Base-by-base conservation (phyloP, 2,113 vertebrate species). In the Motacilla tschutschensis region DNA sequence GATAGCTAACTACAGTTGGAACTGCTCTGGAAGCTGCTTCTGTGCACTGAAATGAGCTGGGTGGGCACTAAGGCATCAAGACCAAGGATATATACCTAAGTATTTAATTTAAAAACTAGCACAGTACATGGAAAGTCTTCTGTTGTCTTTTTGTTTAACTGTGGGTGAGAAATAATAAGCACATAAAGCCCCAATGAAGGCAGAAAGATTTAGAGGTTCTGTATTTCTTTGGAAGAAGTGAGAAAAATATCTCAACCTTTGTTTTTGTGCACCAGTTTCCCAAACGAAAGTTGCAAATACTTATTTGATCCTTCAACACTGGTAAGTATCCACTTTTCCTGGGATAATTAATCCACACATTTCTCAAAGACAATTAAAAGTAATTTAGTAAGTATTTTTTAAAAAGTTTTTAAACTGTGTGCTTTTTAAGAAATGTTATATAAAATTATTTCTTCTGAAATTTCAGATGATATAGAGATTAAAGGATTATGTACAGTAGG, bases 381-480 rank as follows among this genome's bases (percentile, higher is more conserved):
- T 11, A 6, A 64, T 29, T 70, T 44, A 41, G 1, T 20, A 48
- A 51, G 14, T 24, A 9, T 50, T 67, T 11, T 44, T 38, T 11
- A 0, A 0, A 0, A 14, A 10, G 28, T 19, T n/a, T 83, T 65
- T 29, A 50, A 66, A 15, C 6, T 10, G 14, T 33, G 3, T 66
- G 14, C 1, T 44, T 36, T 57, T 83, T n/a, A 4, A 54, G n/a
- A 53, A 58, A 18, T 6, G 18, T 21, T 53, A 14, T 28, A 6
- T 14, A 71, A 65, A 67, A 67, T 14, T 8, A 29, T 78, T 70
- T 90, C 31, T 88, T 29, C 53, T 83, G 44, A 70, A 77, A 29
- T 95, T 96, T 85, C 93, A 98, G 97, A 95, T 83, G 20, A 92
- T 41, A 96, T 97, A 63, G 96, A 97, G 58, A 12, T 89, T 48